Conservation (phyloP, 2,113 vertebrate genomes). For the Microtus ochrogaster region DNA sequence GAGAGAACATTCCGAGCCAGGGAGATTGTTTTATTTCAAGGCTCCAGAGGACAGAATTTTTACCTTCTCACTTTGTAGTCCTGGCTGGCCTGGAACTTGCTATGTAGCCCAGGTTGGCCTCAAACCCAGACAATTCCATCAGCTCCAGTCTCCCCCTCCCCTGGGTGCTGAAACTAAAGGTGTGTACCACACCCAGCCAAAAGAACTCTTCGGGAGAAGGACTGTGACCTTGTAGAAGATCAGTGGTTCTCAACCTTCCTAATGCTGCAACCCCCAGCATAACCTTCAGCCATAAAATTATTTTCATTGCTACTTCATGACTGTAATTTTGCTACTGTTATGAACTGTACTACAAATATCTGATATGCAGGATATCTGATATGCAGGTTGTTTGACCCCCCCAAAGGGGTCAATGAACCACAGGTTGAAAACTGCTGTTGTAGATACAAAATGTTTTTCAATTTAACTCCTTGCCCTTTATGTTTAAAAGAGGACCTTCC, state of each 20-base stretch:
- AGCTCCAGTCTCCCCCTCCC: neutral
- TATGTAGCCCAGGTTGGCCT: neutral
- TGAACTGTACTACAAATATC: neutral
- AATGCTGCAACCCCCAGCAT: neutral
- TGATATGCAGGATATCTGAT: neutral
- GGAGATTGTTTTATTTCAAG: constrained; percentile 29
- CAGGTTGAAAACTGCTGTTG: neutral
- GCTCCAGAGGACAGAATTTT: constrained; percentile 41
- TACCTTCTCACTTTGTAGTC: neutral
- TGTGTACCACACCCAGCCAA: neutral
- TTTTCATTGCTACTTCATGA: neutral
- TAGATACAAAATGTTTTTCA: constrained; percentile 53
- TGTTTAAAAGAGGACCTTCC: neutral
- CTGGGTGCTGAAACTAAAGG: neutral
- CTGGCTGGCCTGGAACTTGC: neutral
- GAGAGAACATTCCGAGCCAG: neutral
- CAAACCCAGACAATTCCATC: neutral
- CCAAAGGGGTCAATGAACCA: neutral
- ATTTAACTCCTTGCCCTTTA: constrained; percentile 23
- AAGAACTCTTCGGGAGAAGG: constrained; percentile 42
- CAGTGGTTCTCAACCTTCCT: neutral
- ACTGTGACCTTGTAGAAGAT: constrained; percentile 41
- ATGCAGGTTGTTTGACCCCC: neutral
- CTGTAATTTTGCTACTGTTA: neutral
- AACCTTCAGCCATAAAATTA: neutral